Percentiles rank a stretch among this genome's conserved stretches.
These are phyloP conservation scores for Microhierax caerulescens DNA, from an alignment of 2,797 vertebrate species.

Conservation along the genomic window DNA sequence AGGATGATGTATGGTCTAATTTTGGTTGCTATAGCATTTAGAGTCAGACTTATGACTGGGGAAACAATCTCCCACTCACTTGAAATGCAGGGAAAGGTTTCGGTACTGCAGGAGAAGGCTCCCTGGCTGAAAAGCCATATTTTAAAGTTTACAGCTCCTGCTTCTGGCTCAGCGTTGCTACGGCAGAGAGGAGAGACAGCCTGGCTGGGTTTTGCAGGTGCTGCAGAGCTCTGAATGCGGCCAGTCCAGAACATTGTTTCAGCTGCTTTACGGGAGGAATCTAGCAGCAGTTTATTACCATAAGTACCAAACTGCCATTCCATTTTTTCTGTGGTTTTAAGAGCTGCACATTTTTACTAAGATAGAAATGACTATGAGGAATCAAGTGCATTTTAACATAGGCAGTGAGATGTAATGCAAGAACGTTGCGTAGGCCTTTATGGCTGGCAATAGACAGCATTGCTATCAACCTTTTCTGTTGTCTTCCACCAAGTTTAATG, in stretches of 20 bases:
- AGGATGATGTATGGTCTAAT: conserved; percentile 82
- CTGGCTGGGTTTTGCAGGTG: background rate
- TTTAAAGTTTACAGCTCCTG: conserved; percentile 71
- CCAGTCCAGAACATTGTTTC: background rate
- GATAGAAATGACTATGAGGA: conserved; percentile 7
- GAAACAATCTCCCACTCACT: conserved; percentile 42
- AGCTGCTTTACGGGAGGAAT: background rate
- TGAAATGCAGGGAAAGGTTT: conserved; percentile 65
- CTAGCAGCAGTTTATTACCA: conserved; percentile 44
- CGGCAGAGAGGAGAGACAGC: conserved; percentile 12
- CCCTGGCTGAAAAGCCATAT: conserved; percentile 47
- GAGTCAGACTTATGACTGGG: conserved; percentile 48
- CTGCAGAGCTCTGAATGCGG: background rate
- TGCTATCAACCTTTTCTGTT: background rate
- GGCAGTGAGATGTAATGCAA: background rate
- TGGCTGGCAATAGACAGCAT: background rate
- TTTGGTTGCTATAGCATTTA: conserved; percentile 80
- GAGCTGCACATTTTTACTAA: background rate
- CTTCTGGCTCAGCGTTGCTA: conserved; percentile 65
- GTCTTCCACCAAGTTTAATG: background rate
- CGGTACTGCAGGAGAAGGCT: conserved; percentile 36
- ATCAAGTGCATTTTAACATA: background rate
- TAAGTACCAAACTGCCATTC: background rate
- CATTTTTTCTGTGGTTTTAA: background rate
- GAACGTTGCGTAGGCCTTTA: background rate